Conservation (phyloP, 2,888 invertebrate species). For the Meiosimyza platycephala region DNA sequence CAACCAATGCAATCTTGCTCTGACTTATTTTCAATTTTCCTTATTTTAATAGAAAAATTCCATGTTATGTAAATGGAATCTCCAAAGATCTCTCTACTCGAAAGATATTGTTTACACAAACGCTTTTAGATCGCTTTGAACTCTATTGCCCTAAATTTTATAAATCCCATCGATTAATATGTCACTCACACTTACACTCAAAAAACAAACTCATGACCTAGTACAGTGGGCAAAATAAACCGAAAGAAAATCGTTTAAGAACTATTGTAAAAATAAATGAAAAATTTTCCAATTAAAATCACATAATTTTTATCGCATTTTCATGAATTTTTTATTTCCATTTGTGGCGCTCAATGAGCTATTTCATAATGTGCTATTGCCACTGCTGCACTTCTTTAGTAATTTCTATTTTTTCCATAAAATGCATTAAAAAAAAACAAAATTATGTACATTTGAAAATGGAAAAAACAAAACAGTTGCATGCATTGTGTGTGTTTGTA, state of each 20-base stretch:
- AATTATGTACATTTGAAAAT: conserved; percentile 6
- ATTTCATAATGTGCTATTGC: background rate
- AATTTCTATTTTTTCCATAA: conserved; percentile 7
- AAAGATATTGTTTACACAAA: too few species aligned
- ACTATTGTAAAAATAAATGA: background rate
- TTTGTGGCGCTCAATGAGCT: conserved; percentile 9
- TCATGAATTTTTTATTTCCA: conserved; percentile 19
- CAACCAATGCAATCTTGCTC: background rate
- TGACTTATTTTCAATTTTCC: background rate
- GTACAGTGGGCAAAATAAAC: background rate
- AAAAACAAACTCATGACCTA: too few species aligned
- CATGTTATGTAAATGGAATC: conserved; percentile 27
- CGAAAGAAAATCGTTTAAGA: background rate
- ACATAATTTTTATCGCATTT: conserved; percentile 32
- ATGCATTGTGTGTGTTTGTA: conserved; percentile 33
- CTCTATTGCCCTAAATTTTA: too few species aligned
- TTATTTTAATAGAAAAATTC: conserved; percentile 12
- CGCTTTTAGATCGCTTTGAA: too few species aligned
- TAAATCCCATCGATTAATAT: too few species aligned
- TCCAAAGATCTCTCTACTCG: too few species aligned
- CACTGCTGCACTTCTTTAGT: conserved; percentile 4
- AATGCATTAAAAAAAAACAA: conserved; percentile 26
- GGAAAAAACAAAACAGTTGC: conserved; percentile 33
- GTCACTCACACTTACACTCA: too few species aligned
- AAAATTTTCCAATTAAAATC: conserved; percentile 29